Base-by-base conservation (phyloP, 2,888 invertebrate genomes). In the Scaeva pyrastri region DNA sequence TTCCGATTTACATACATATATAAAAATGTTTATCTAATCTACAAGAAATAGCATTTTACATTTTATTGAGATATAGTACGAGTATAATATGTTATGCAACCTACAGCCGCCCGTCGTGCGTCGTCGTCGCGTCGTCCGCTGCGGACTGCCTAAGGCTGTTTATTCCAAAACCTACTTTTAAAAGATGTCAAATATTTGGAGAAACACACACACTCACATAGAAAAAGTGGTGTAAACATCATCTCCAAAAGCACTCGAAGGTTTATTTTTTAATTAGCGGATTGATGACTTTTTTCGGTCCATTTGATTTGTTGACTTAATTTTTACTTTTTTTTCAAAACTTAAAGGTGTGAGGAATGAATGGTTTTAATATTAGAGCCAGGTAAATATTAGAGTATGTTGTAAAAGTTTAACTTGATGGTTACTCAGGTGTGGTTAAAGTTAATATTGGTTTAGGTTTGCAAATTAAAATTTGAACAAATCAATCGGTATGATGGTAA, bases 21-120 rank as follows among this genome's bases (percentile, higher is more conserved):
- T n/a, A 36, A 16, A 48, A 31, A 62, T 62, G 62, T 62, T 48
- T 66, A 64, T 66, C 16, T 64, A 64, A 66, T 66, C 31, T 19
- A 36, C 23, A 31, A 31, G 64, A 43, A 26, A 16, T 45, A 45
- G 31, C 8, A 23, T 52, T 23, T 50, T 11, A 12, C 21, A 21
- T 21, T 50, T 52, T 31, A 31, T 31, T 31, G 31, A 31, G 31
- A 7, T 52, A 12, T n/a, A n/a, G n/a, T n/a, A n/a, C n/a, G n/a
- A n/a, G n/a, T n/a, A n/a, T n/a, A n/a, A n/a, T 26, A 31, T 31
- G 31, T 31, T 31, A 31, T 31, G 8, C 31, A 31, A 31, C 31
- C 31, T 5, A 31, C 6, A n/a, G 31, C 1, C 6, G 7, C 31
- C 6, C 26, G 26, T 4, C 26, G 26, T 8, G 31, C 31, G 31